These are phyloP conservation scores for Myiotriccus ornatus DNA, from an alignment of 2,797 vertebrate genomes.

Conservation along the genomic window DNA sequence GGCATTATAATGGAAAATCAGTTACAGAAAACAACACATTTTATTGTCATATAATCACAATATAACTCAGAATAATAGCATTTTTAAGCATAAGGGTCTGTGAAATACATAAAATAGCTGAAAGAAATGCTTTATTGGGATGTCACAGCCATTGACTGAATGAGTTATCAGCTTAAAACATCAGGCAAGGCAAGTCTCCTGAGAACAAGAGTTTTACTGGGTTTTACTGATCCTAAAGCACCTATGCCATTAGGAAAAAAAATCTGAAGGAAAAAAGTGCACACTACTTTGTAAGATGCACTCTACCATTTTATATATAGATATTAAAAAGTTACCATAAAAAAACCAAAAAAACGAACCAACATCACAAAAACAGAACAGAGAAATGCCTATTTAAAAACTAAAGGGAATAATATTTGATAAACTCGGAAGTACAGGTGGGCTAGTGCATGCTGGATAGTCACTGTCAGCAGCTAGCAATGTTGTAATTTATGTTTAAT, in stretches of 20 bases:
- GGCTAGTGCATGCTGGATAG: neutral
- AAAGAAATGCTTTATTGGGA: neutral
- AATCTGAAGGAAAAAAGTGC: constrained; percentile 6
- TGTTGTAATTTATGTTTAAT: neutral
- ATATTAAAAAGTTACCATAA: constrained; percentile 6
- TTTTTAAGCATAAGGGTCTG: neutral
- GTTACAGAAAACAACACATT: neutral
- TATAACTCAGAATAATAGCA: neutral
- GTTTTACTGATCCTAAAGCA: constrained; percentile 13
- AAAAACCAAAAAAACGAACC: neutral
- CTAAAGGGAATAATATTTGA: neutral
- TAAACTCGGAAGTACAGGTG: neutral
- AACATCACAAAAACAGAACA: neutral
- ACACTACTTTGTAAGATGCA: constrained; percentile 33
- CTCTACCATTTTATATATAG: constrained; percentile 25
- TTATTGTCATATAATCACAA: neutral
- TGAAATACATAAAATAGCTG: neutral
- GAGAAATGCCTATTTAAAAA: neutral
- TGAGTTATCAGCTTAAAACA: neutral
- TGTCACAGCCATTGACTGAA: neutral
- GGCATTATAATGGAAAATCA: neutral
- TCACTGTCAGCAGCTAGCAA: neutral
- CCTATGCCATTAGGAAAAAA: constrained; percentile 5
- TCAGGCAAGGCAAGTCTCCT: constrained; percentile 15
- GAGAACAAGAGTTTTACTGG: neutral